Base-by-base conservation (phyloP, 2,888 invertebrate genomes). In the Acronicta psi region DNA sequence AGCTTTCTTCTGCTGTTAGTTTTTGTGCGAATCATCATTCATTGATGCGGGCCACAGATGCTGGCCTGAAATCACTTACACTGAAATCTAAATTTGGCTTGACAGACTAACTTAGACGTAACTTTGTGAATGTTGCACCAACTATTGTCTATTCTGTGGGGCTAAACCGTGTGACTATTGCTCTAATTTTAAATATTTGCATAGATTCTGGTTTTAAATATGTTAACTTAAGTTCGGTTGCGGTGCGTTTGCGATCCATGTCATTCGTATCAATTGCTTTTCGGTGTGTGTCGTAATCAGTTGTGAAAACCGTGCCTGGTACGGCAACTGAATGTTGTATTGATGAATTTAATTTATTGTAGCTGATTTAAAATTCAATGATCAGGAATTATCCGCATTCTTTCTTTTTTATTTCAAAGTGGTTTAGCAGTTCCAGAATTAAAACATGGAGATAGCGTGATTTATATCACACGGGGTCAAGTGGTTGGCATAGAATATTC, bases 211-310 rank as follows among this genome's bases (percentile, higher is more conserved):
- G 10, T 29, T 11, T 11, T 29, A 29, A 11, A 29, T 29, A n/a
- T 29, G 34, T 62, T 71, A 73, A 61, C 16, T 54, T 69, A 70
- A 75, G 55, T 68, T 45, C 55, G 50, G 75, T 73, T 59, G 58
- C 75, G 80, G 69, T 80, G 77, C 68, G 75, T 59, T 80, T 73
- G 69, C 73, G 68, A 81, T 82, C 75, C 76, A 66, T 81, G 76
- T 74, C 80, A 77, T 55, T 67, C 36, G 68, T 79, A 73, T 82
- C 74, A 61, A 60, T 79, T 74, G 74, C 77, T 70, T 63, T 79
- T 73, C 59, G 59, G 59, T 72, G 58, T 47, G 45, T 77, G 61
- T 68, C 29, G 60, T 56, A 73, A 73, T 55, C 42, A 11, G 50
- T 75, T 78, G 58, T 51, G 57, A 68, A 76, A 76, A 43, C 54